Base-by-base conservation (phyloP, 2,888 invertebrate genomes). In the Euzophera pinguis region DNA sequence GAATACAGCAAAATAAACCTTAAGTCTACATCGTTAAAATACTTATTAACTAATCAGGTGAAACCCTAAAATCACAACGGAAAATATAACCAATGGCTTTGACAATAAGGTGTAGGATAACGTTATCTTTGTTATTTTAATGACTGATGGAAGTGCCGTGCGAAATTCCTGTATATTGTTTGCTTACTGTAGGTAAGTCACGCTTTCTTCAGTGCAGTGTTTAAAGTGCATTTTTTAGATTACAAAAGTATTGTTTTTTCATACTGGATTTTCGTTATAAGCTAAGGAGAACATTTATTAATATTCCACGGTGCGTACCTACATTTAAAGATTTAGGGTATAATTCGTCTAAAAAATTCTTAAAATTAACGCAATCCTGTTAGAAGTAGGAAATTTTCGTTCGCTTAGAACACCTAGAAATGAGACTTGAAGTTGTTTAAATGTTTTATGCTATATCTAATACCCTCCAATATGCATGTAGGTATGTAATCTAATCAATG, bases 101-200 rank as follows among this genome's bases (percentile, higher is more conserved):
- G 56, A n/a, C 27, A 17, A 58, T 72, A 76, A 56, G 61, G 68
- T 59, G 50, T 52, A 63, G 48, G 41, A 39, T 57, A 51, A 48
- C 37, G 10, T 38, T 38, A 8, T 8, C 81, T 81, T 79, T 69
- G 73, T 66, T 73, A 77, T 48, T 27, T 38, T 81, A 73, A 75
- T 79, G 82, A 84, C 81, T 81, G 78, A 83, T 80, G 69, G 71
- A 73, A 71, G 78, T 80, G 81, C 69, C 75, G 78, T 81, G 83
- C 74, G 79, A 84, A 84, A 84, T 84, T 81, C 75, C 80, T 80
- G 66, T 69, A 68, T 60, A 65, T 61, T 68, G 68, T 67, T 69
- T 67, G 70, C 53, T 71, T 69, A 67, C 13, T 13, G 27, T 43
- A 8, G 8, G 12, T 32, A 45, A 67, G 65, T 66, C 58, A 64